phyloP scores from a whole-genome alignment of 92 coral and sea anemone species.

The Epizoanthus stellaris region DNA sequence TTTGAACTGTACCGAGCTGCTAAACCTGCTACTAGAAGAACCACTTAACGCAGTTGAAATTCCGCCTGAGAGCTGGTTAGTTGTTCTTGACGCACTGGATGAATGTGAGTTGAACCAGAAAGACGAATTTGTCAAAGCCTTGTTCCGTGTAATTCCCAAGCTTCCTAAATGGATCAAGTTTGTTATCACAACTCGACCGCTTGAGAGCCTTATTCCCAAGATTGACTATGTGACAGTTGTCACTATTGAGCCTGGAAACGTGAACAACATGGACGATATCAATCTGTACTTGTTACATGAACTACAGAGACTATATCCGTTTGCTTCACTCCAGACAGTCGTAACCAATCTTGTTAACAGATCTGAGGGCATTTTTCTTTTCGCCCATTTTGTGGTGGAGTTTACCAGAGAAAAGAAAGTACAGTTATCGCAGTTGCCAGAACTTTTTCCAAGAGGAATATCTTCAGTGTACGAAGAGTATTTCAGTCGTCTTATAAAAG shows the following conservation, averaged over 20 bases:
- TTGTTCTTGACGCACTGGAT: constrained; percentile 28
- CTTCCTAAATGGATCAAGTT: not conserved
- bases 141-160: constrained; percentile 8
- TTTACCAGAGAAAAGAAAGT: not conserved
- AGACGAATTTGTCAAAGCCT: constrained; percentile 18
- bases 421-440: not conserved
- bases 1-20: constrained; percentile 14
- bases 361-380: not conserved
- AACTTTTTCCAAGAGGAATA: constrained; percentile 21
- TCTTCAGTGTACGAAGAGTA: constrained; percentile 33
- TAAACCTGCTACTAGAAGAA: not conserved
- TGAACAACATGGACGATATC: constrained; percentile 1
- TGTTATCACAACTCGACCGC: constrained; percentile 11
- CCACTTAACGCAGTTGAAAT: not conserved
- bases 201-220: not conserved
- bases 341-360: not conserved
- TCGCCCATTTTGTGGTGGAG: constrained; percentile 21
- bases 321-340: not conserved
- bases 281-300: constrained; percentile 1
- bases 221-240: not conserved
- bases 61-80: constrained; percentile 3
- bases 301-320: not conserved
- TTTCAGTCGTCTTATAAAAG: constrained; percentile 1
- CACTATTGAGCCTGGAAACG: constrained; percentile 8
- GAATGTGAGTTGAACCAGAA: constrained; percentile 21